Evolutionary conservation across 2,797 vertebrate genomes (phyloP).

Genomic region (Gymnocypris eckloni): DNA sequence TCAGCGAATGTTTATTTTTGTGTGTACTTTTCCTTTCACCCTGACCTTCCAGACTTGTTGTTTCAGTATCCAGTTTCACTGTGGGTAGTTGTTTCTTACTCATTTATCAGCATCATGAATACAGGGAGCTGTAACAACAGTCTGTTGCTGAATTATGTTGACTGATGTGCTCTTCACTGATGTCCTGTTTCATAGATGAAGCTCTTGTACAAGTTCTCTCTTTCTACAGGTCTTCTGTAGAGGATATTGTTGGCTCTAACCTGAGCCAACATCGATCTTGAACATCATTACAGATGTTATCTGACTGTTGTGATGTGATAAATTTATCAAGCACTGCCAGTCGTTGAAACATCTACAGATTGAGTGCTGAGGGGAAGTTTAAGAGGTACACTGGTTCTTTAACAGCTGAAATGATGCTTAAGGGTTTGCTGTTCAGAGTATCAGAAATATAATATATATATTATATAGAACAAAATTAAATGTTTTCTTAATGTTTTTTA

Average conservation of each 20-base stretch:
- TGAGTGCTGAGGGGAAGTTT: background rate
- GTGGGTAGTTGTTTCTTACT: background rate
- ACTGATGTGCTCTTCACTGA: constrained; percentile 6
- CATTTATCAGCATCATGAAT: constrained; percentile 26
- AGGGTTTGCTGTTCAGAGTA: background rate
- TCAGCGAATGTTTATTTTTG: background rate
- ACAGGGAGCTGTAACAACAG: background rate
- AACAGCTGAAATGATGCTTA: background rate
- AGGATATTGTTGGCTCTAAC: background rate
- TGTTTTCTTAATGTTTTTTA: too few relatives aligned
- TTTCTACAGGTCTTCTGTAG: background rate
- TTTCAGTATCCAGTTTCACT: constrained; percentile 23
- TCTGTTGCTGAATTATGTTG: background rate
- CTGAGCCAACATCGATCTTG: background rate
- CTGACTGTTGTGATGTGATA: background rate
- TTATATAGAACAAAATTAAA: too few relatives aligned
- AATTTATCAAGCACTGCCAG: background rate
- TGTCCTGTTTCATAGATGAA: background rate
- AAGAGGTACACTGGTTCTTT: background rate
- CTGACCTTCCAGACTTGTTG: constrained; percentile 9
- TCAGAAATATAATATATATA: background rate
- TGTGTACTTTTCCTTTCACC: background rate
- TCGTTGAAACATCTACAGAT: background rate
- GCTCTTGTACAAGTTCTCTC: background rate
- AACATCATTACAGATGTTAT: background rate